Conservation (phyloP, 1,140 invertebrate genomes). For the Helicoverpa zea region DNA sequence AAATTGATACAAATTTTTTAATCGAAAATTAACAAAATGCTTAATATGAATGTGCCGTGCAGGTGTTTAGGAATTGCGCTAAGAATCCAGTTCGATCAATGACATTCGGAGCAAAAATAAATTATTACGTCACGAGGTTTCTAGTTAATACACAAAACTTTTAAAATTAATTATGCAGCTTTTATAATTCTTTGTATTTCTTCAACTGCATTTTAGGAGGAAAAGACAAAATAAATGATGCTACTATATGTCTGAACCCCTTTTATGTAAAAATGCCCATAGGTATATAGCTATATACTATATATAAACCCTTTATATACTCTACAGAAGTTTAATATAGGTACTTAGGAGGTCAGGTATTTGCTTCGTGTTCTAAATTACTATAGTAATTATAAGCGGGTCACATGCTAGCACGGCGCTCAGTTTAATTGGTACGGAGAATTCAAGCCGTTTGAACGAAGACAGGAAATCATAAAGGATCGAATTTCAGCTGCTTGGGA, state of each 20-base stretch:
- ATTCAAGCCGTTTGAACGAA: slow-evolving; percentile 29
- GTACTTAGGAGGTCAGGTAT: neutral
- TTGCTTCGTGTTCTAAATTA: slow-evolving; percentile 28
- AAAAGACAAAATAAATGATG: neutral
- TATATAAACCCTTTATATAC: too few species aligned
- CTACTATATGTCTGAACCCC: too few species aligned
- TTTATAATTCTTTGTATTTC: too few species aligned
- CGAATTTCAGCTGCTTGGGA: slow-evolving; percentile 29
- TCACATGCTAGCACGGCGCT: slow-evolving; percentile 9
- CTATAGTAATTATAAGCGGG: slow-evolving; percentile 31
- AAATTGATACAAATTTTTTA: too few species aligned
- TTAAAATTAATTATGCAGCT: neutral
- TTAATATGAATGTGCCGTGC: neutral
- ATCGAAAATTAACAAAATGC: neutral
- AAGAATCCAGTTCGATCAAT: neutral
- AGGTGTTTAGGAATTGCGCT: neutral
- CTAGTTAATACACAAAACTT: neutral
- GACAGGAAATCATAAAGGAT: slow-evolving; percentile 57
- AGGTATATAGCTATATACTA: too few species aligned
- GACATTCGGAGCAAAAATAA: neutral
- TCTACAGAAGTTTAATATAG: neutral
- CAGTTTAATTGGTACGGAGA: slow-evolving; percentile 50
- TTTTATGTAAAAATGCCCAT: too few species aligned
- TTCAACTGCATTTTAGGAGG: too few species aligned
- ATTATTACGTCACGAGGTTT: neutral